A percentile compares a stretch with the other conserved stretches of the same genome.
Conservation (phyloP, 1,140 invertebrate species). For the Sitobion miscanthi region DNA sequence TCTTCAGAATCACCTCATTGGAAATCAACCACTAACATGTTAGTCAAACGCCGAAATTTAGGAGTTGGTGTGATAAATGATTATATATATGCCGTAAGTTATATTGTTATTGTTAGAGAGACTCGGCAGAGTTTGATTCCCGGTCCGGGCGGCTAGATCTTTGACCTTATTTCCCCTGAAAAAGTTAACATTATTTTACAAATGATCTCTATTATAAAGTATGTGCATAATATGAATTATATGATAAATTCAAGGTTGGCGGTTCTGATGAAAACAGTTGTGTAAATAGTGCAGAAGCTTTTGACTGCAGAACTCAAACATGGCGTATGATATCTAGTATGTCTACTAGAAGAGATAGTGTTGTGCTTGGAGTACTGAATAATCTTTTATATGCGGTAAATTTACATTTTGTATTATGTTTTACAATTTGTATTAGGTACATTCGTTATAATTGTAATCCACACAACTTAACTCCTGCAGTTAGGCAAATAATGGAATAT, state of each 20-base stretch:
- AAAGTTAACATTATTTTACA: too few species aligned
- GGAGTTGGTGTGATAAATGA: slow-evolving; percentile 90
- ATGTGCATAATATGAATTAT: not conserved
- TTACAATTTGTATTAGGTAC: too few species aligned
- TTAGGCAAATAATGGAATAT: too few species aligned
- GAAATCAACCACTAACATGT: slow-evolving; percentile 76
- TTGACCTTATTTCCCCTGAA: too few species aligned
- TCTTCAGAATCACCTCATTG: slow-evolving; percentile 71
- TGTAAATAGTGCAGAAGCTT: slow-evolving; percentile 75
- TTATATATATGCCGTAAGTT: slow-evolving; percentile 83
- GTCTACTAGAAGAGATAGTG: slow-evolving; percentile 88
- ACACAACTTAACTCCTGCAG: too few species aligned
- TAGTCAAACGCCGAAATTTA: slow-evolving; percentile 73
- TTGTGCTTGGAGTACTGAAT: slow-evolving; percentile 86
- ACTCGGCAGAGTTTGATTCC: too few species aligned
- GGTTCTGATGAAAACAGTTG: slow-evolving; percentile 95
- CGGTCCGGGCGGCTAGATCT: too few species aligned
- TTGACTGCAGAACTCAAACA: slow-evolving; percentile 72
- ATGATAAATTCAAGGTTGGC: slow-evolving; percentile 67
- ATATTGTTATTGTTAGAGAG: too few species aligned
- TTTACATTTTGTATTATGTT: not conserved
- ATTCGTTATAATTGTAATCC: too few species aligned
- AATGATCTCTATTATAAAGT: not conserved
- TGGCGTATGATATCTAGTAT: slow-evolving; percentile 86
- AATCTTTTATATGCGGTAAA: slow-evolving; percentile 70